Evolutionary conservation across 2,113 vertebrate species (phyloP), one percentile per base, ranked within the genome.

Genomic region (Sinocyclocheilus maitianheensis): DNA sequence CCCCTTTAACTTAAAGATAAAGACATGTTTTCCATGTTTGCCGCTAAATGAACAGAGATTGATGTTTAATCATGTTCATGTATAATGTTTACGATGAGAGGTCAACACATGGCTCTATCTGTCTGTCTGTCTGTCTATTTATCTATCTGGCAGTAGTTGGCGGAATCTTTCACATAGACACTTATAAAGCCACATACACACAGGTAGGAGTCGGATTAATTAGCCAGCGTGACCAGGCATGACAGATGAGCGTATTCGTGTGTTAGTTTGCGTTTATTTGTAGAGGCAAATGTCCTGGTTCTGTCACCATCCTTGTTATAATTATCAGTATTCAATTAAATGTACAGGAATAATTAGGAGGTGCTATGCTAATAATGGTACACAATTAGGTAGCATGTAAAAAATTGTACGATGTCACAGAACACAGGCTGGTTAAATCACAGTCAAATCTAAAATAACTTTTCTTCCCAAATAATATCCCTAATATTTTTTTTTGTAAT

Each of bases 251-350:
- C 48, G 14, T n/a, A 46, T 76, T 26, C 72, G 58, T 22, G 75
- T 80, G 72, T 74, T 67, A 22, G 13, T 77, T 51, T 72, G 80
- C 55, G 48, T 46, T 58, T 60, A 83, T 89, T 80, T 79, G 84
- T 80, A 12, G 67, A 83, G 81, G 48, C 67, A 84, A 84, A 84
- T 78, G 85, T 86, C 88, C 77, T 81, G 51, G 55, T 77, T 87
- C 88, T 89, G 88, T 87, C 77, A 84, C 67, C 13, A n/a, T 71
- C 63, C 51, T 76, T 37, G 58, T 24, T 48, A n/a, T 48, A 24
- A 46, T 75, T 75, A 74, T n/a, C 20, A 46, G 40, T 22, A 75
- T 75, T 24, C 11, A 46, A 48, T 75, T 75, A 75, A 13, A 12
- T 0, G 12, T 46, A 46, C 20, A 46, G 2, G 22, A 46, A 12